Base-by-base conservation (phyloP, 2,888 invertebrate species). In the Caenorhabditis sp. region DNA sequence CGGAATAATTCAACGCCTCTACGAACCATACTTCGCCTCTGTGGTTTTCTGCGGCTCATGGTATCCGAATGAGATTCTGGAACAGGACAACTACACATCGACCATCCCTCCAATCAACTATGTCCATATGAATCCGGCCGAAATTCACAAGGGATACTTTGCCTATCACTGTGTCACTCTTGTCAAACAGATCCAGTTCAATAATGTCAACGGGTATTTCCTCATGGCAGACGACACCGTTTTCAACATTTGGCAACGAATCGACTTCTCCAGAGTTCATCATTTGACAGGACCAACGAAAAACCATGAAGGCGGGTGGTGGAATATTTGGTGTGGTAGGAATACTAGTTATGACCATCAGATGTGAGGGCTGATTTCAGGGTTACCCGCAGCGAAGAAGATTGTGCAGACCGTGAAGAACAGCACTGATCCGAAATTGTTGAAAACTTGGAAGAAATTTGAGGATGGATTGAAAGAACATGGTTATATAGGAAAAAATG, bases 231-330 rank as follows among this genome's bases (percentile, higher is more conserved):
- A 84, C 44, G 84, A 84, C 54, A 12, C 68, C 0, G 19, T 69
- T n/a, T 84, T 76, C 80, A 84, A 84, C 24, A 66, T 84, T 49
- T 84, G 84, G 84, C 74, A 80, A 16, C 31, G 38, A 38, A 68
- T 84, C 16, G 76, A 82, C 59, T 76, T 44, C 16, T 22, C 28
- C 12, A 56, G 68, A 41, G 82, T 77, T 41, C 68, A 66, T 51
- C 73, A 76, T 44, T 6, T 68, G 2, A 44, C n/a, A 14, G 63
- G 63, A 16, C 12, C 14, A n/a, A 26, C 16, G 6, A 2, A 24
- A 14, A 16, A 16, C 2, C 4, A 24, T 6, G 8, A 12, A 16
- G 16, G 7, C 1, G 26, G 5, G 1, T 63, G 63, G 63, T 63
- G 63, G 63, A 63, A 41, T 28, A 47, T 63, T 24, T 2, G 6